Conservation (phyloP, 2,113 vertebrate species). For the Polyodon spathula region DNA sequence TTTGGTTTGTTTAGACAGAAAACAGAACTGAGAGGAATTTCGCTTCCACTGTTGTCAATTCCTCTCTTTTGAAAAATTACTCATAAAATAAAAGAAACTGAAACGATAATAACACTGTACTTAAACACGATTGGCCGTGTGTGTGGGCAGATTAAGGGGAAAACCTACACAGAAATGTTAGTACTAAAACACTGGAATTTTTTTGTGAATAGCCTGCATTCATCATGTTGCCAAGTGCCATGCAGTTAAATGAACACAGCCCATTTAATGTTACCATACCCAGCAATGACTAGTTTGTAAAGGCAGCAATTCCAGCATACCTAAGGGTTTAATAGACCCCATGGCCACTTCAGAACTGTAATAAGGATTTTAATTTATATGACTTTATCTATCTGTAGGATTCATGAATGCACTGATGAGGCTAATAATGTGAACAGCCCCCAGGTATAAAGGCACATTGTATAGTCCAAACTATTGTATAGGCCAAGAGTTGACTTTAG, state of each 20-base stretch:
- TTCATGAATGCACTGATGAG: too few relatives aligned
- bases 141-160: neutral
- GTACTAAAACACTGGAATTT: neutral
- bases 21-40: too few relatives aligned
- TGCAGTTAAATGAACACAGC: neutral
- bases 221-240: neutral
- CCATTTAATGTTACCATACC: slow-evolving; percentile 1
- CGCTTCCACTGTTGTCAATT: too few relatives aligned
- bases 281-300: neutral
- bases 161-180: neutral
- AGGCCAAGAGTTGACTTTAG: too few relatives aligned
- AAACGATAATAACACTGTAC: too few relatives aligned
- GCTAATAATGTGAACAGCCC: too few relatives aligned
- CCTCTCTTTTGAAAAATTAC: too few relatives aligned
- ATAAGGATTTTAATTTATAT: neutral
- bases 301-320: neutral
- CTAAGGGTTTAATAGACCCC: neutral
- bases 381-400: neutral
- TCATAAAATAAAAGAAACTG: too few relatives aligned
- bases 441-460: neutral
- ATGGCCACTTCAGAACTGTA: neutral
- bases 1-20: too few relatives aligned
- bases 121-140: neutral
- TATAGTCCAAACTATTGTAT: too few relatives aligned
- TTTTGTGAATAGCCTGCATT: slow-evolving; percentile 2